These are phyloP conservation scores for Psittacula derbiana DNA, from an alignment of 2,797 vertebrate species.

Conservation along the genomic window DNA sequence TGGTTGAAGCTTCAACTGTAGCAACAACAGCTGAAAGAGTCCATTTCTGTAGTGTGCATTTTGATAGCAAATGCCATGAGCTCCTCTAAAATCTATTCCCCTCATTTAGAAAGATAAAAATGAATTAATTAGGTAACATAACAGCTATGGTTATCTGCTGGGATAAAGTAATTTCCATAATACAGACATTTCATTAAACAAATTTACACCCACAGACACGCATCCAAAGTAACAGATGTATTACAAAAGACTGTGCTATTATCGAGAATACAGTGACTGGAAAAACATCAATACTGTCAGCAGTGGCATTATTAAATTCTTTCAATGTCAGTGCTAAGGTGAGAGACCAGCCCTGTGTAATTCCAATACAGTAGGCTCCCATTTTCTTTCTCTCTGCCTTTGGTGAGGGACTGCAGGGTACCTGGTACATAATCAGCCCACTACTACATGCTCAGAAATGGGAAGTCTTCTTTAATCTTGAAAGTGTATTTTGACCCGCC, in stretches of 20 bases:
- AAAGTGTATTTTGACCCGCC: neutral
- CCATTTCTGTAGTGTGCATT: neutral
- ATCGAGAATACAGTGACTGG: neutral
- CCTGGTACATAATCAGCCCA: neutral
- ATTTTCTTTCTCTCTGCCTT: neutral
- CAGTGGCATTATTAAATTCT: neutral
- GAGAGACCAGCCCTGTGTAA: neutral
- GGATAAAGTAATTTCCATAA: neutral
- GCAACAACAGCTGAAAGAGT: neutral
- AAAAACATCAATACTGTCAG: neutral
- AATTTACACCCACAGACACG: neutral
- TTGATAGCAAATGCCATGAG: neutral
- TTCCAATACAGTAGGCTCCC: rapidly evolving
- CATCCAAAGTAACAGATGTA: neutral
- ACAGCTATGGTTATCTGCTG: neutral
- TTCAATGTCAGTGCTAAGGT: neutral
- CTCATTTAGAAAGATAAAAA: neutral
- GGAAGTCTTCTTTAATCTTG: neutral
- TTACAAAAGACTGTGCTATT: neutral
- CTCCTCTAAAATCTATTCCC: neutral
- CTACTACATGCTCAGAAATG: neutral
- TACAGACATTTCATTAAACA: neutral
- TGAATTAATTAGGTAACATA: neutral
- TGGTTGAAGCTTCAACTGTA: neutral
- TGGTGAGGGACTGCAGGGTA: neutral